Evolutionary conservation across 2,888 invertebrate genomes (phyloP).

Genomic region (Mythimna albipuncta): DNA sequence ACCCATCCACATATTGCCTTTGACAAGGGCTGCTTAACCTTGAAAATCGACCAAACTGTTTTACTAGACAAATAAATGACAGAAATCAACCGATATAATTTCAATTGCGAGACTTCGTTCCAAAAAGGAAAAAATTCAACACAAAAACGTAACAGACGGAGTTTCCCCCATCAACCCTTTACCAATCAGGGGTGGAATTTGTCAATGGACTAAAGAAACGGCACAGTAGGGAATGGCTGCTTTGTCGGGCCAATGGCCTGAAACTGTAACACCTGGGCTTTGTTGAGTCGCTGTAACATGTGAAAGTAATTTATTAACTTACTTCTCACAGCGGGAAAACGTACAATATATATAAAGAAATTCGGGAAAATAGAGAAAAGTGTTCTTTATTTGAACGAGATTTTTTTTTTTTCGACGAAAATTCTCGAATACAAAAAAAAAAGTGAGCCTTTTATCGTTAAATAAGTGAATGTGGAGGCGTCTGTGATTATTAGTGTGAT

Average conservation of each 20-base stretch:
- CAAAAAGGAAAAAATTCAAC: constrained; percentile 62
- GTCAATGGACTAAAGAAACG: constrained; percentile 59
- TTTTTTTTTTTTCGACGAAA: constrained; percentile 46
- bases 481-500: constrained; percentile 35
- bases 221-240: constrained; percentile 56
- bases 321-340: constrained; percentile 60
- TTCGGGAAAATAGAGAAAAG: constrained; percentile 59
- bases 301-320: constrained; percentile 78
- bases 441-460: constrained; percentile 37
- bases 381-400: constrained; percentile 59
- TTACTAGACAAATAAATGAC: background rate
- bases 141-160: constrained; percentile 54
- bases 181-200: constrained; percentile 66
- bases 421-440: constrained; percentile 43
- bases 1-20: background rate
- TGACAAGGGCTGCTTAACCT: background rate
- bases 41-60: background rate
- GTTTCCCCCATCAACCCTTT: constrained; percentile 64
- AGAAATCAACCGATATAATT: constrained; percentile 1
- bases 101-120: background rate
- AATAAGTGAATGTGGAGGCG: constrained; percentile 29
- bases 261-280: constrained; percentile 80
- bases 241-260: constrained; percentile 78
- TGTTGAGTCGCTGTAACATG: constrained; percentile 70
- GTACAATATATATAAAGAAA: constrained; percentile 65